phyloP scores from a whole-genome alignment of 2,797 vertebrate genomes.

The Alosa sapidissima region DNA sequence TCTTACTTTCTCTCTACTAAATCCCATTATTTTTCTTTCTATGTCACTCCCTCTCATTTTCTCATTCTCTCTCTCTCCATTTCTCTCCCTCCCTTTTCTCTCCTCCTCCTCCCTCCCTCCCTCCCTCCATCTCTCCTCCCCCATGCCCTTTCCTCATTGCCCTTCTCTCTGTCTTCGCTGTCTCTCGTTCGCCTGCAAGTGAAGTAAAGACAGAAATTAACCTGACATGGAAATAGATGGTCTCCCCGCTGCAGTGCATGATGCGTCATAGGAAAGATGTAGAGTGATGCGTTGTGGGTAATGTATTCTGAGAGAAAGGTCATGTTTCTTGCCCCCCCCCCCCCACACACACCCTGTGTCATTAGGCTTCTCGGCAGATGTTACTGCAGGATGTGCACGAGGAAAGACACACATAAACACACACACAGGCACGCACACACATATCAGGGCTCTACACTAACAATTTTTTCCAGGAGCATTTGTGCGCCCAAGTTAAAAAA shows the following conservation, averaged over 20 bases:
- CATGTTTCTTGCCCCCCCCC: constrained; percentile 27
- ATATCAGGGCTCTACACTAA: too few relatives aligned
- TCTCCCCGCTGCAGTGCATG: neutral
- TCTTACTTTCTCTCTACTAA: neutral
- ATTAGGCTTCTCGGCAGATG: neutral
- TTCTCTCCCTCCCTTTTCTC: neutral
- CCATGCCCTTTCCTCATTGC: constrained; percentile 43
- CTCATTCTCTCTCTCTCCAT: constrained; percentile 36
- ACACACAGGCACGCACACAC: constrained; percentile 4
- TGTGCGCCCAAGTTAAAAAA: too few relatives aligned
- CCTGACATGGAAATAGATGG: neutral
- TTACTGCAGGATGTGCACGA: constrained; percentile 39
- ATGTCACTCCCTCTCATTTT: constrained; percentile 34
- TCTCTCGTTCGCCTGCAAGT: neutral
- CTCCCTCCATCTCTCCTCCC: constrained; percentile 12
- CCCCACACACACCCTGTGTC: neutral
- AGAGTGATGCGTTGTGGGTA: neutral
- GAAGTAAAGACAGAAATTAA: neutral
- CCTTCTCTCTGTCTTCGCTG: constrained; percentile 44
- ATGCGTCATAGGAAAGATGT: neutral
- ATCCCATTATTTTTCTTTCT: constrained; percentile 24
- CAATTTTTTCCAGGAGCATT: too few relatives aligned
- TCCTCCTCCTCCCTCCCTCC: constrained; percentile 26
- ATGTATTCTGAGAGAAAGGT: neutral
- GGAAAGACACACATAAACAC: constrained; percentile 40